A percentile compares a stretch with the other conserved stretches of the same genome.
These are phyloP conservation scores for Atta colombica DNA, from an alignment of 1,140 invertebrate species.

Conservation along the genomic window DNA sequence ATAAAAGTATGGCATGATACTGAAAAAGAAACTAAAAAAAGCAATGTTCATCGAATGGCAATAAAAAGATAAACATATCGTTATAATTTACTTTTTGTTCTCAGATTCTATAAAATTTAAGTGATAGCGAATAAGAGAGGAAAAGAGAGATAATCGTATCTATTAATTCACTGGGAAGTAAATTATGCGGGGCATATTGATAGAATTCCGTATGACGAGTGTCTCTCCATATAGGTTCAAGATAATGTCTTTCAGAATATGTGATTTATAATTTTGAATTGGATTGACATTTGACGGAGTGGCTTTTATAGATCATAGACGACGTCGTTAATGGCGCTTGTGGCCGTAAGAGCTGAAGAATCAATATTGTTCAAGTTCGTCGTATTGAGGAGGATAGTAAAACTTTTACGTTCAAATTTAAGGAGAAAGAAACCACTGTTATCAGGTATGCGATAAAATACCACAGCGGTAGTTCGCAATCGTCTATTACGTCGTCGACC, in stretches of 20 bases:
- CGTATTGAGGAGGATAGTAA: slow-evolving; percentile 25
- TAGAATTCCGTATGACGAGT: not conserved
- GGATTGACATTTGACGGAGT: slow-evolving; percentile 14
- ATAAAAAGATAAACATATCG: not conserved
- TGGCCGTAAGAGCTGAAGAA: slow-evolving; percentile 2
- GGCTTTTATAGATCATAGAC: slow-evolving; percentile 33
- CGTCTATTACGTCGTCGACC: slow-evolving; percentile 65
- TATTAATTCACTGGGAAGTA: slow-evolving; percentile 9
- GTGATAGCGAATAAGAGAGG: not conserved
- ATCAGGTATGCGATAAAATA: slow-evolving; percentile 65
- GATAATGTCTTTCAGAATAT: slow-evolving; percentile 9
- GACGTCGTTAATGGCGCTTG: slow-evolving; percentile 44
- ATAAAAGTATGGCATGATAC: not conserved
- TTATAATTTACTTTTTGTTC: not conserved
- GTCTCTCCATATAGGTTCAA: not conserved
- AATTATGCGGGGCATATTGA: slow-evolving; percentile 15
- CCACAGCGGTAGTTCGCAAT: slow-evolving; percentile 30
- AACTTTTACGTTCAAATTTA: slow-evolving; percentile 58
- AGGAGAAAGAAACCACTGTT: slow-evolving; percentile 17
- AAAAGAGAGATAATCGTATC: not conserved
- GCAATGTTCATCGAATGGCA: not conserved
- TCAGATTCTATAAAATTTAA: slow-evolving; percentile 8
- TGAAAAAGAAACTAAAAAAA: no score
- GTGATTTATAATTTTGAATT: slow-evolving; percentile 52
- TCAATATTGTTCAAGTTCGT: slow-evolving; percentile 48